phyloP scores from a whole-genome alignment of 1,140 invertebrate species.

The Cryptotermes secundus region DNA sequence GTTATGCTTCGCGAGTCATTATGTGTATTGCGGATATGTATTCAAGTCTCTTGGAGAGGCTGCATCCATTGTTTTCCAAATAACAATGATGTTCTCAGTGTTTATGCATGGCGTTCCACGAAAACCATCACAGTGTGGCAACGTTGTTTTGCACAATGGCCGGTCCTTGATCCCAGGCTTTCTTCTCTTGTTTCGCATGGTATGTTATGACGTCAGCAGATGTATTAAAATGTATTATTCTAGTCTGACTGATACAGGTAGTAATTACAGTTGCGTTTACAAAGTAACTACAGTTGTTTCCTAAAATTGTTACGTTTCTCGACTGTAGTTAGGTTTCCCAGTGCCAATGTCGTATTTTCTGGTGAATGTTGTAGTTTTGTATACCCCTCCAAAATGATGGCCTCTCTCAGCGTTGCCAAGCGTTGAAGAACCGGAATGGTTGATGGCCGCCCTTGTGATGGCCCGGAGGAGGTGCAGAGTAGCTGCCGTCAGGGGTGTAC shows the following conservation, averaged over 20 bases:
- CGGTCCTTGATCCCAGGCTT: conserved; percentile 6
- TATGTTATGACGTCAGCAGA: background rate
- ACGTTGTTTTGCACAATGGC: background rate
- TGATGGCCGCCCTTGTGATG: background rate
- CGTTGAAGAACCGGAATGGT: background rate
- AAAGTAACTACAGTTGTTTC: too few relatives aligned
- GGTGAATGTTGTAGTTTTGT: background rate
- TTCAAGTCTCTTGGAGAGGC: too few relatives aligned
- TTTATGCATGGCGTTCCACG: too few relatives aligned
- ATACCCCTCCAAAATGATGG: background rate
- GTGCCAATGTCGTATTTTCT: too few relatives aligned
- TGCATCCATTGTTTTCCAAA: background rate
- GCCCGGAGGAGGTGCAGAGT: background rate
- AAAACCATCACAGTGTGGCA: background rate
- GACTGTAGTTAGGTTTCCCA: too few relatives aligned
- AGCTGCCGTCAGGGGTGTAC: conserved; percentile 1
- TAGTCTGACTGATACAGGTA: too few relatives aligned
- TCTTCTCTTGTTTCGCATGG: background rate
- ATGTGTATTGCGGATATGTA: too few relatives aligned
- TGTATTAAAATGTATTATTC: too few relatives aligned
- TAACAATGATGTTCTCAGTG: too few relatives aligned
- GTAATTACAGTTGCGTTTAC: too few relatives aligned
- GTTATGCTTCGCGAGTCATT: too few relatives aligned
- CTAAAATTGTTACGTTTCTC: too few relatives aligned
- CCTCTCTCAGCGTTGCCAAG: background rate